Base-by-base conservation (phyloP, 2,113 vertebrate genomes). In the Synodontis membranacea region DNA sequence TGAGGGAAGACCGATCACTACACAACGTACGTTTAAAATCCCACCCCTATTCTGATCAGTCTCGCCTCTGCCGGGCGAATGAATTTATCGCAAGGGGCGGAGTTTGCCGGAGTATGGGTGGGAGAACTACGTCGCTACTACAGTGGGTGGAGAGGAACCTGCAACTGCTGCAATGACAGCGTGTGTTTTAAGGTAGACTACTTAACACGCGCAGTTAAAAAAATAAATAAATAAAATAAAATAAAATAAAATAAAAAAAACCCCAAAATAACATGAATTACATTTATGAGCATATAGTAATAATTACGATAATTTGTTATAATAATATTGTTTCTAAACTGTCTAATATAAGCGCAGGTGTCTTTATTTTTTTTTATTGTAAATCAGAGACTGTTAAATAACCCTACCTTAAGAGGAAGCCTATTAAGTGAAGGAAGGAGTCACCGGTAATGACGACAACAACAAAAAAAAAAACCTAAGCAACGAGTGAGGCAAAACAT, bases 151-250 rank as follows among this genome's bases (percentile, higher is more conserved):
- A 89, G 94, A 91, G 91, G 2, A 80, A 58, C 34, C 12, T 90
- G 15, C 70, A 0, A 80, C 87, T 91, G 91, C 91, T 93, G 92
- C 92, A 91, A 84, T 91, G 93, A 95, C 93, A 94, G 92, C 93
- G 86, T 91, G 88, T 84, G 87, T 91, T 94, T 95, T 95, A 96
- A 95, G 94, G 94, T 94, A 85, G 94, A 82, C 12, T 5, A 0
- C 3, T 15, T 21, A 2, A 28, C 7, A 2, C 37, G 1, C 39
- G 8, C 9, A 64, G 2, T 25, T 44, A 31, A 9, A 37, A 21
- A 0, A 15, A 17, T 0, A 39, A 39, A 37, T 8, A 60, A n/a
- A n/a, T n/a, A n/a, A n/a, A n/a, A n/a, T n/a, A n/a, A n/a, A n/a
- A n/a, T n/a, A n/a, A n/a, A n/a, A n/a, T n/a, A n/a, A n/a, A n/a